Evolutionary conservation across 2,113 vertebrate genomes (phyloP).

Genomic region (Prionailurus viverrinus): DNA sequence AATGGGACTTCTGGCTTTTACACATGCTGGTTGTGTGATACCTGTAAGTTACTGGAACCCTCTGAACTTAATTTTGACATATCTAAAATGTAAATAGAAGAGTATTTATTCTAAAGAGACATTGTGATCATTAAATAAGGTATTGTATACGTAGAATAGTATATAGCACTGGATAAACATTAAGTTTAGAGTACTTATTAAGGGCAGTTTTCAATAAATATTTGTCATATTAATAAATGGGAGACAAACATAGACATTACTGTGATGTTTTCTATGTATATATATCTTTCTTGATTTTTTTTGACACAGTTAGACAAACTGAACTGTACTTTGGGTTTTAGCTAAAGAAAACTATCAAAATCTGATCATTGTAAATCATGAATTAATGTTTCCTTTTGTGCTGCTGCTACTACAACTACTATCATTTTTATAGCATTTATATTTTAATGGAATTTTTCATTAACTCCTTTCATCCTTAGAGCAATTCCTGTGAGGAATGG

Average conservation of each 20-base stretch:
- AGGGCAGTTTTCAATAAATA: neutral
- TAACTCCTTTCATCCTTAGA: neutral
- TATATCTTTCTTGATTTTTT: neutral
- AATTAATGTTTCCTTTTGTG: neutral
- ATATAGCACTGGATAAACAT: neutral
- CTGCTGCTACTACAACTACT: neutral
- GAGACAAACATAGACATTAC: neutral
- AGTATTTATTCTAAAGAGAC: neutral
- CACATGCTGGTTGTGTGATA: neutral
- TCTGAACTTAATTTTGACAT: neutral
- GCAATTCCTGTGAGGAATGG: neutral
- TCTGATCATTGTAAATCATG: neutral
- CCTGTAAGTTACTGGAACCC: neutral
- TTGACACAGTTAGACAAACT: neutral
- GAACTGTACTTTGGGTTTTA: neutral
- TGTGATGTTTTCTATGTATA: neutral
- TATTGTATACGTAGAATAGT: neutral
- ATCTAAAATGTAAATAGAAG: neutral
- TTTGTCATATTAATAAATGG: neutral
- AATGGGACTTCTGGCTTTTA: neutral
- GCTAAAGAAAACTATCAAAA: neutral
- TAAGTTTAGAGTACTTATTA: neutral
- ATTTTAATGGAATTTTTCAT: slow-evolving; percentile 7
- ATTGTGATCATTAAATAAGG: neutral
- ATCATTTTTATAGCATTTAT: neutral